These are phyloP conservation scores for Bursaphelenchus okinawaensis DNA, from an alignment of 2,888 invertebrate genomes.

Conservation along the genomic window DNA sequence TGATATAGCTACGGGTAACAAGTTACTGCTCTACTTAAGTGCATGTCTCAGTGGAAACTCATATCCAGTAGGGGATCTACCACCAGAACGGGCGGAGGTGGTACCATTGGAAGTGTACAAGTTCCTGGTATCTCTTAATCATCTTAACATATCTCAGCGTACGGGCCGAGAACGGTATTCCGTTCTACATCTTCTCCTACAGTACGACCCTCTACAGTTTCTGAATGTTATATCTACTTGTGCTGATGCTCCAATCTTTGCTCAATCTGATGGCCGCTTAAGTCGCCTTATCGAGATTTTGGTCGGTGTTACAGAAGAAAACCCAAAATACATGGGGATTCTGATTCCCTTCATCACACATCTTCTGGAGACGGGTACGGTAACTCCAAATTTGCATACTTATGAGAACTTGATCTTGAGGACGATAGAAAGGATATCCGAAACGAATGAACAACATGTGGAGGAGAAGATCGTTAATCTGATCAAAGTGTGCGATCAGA, in stretches of 20 bases:
- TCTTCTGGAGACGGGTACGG: conserved; percentile 23
- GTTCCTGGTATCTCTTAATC: conserved; percentile 37
- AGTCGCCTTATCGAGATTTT: conserved; percentile 29
- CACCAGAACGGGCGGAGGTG: conserved; percentile 24
- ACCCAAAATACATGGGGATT: conserved; percentile 17
- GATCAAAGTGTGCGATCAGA: conserved; percentile 20
- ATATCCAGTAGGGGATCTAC: conserved; percentile 68
- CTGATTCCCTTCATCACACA: conserved; percentile 23
- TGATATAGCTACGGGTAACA: conserved; percentile 70
- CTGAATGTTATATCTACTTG: conserved; percentile 50
- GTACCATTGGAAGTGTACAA: conserved; percentile 41
- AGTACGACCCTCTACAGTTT: conserved; percentile 72
- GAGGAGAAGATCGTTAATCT: conserved; percentile 16
- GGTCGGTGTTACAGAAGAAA: conserved; percentile 19
- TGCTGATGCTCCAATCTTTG: conserved; percentile 42
- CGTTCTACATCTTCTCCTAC: conserved; percentile 66
- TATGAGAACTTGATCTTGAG: conserved; percentile 12
- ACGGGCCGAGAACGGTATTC: conserved; percentile 34
- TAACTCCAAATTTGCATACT: conserved; percentile 16
- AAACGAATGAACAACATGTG: neutral
- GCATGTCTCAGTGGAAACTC: conserved; percentile 80
- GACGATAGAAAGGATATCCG: neutral
- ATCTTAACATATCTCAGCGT: conserved; percentile 29
- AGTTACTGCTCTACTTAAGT: conserved; percentile 74
- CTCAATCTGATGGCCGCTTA: conserved; percentile 27